Percentiles rank a stretch among this genome's conserved stretches.
phyloP scores from a whole-genome alignment of 2,113 vertebrate species.

The Hucho hucho region DNA sequence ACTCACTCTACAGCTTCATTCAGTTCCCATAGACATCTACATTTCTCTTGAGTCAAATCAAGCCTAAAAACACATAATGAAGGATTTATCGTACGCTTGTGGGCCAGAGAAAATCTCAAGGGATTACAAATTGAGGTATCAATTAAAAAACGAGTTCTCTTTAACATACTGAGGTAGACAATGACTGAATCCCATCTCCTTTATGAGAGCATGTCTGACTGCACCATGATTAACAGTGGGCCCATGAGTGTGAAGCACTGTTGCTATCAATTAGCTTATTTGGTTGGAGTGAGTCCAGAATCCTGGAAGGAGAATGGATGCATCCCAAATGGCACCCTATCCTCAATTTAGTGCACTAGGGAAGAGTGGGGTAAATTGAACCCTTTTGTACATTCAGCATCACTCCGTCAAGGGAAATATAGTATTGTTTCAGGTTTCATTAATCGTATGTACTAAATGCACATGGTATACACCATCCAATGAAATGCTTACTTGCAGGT shows the following conservation, averaged over 20 bases:
- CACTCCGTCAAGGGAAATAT: too few relatives aligned
- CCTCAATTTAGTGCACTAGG: neutral
- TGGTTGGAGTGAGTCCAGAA: neutral
- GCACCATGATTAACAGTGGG: neutral
- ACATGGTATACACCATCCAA: too few relatives aligned
- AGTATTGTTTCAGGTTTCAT: too few relatives aligned
- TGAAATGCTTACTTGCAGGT: too few relatives aligned
- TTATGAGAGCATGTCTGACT: neutral
- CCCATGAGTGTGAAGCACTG: neutral
- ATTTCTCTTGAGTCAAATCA: neutral
- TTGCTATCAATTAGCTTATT: neutral
- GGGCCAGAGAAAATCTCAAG: neutral
- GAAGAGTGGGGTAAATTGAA: too few relatives aligned
- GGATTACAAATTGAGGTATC: neutral
- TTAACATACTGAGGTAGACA: neutral
- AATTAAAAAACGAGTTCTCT: neutral
- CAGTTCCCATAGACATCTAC: neutral
- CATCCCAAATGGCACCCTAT: neutral
- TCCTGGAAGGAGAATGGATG: neutral
- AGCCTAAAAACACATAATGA: neutral
- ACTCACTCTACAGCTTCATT: neutral
- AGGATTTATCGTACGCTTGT: too few relatives aligned
- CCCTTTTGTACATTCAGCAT: too few relatives aligned
- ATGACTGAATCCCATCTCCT: neutral
- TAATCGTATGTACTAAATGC: too few relatives aligned